A percentile compares a stretch with the other conserved stretches of the same genome.
These are phyloP conservation scores for Phallusia fumigata DNA, from an alignment of 23 tunicate genomes.

Conservation along the genomic window DNA sequence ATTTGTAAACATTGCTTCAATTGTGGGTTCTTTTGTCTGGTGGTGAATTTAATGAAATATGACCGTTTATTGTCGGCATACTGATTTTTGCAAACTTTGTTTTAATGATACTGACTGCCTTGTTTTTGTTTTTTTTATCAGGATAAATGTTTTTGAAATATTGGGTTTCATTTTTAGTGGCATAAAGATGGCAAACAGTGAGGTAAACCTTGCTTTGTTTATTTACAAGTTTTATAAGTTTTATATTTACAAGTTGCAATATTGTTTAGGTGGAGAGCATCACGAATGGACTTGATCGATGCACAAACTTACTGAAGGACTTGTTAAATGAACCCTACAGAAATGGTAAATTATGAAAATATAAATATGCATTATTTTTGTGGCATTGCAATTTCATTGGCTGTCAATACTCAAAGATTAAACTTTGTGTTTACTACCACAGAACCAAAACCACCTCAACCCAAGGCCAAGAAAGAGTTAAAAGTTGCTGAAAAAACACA, in stretches of 20 bases:
- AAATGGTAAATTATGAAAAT: constrained; percentile 1
- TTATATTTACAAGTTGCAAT: not conserved
- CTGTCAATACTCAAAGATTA: too few species aligned
- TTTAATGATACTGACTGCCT: not conserved
- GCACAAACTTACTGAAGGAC: constrained; percentile 46
- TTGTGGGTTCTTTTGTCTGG: too few species aligned
- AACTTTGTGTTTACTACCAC: too few species aligned
- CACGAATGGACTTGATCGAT: constrained; percentile 23
- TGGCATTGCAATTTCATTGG: too few species aligned
- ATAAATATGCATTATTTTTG: not conserved
- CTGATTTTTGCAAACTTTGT: not conserved
- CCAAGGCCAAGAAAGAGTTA: not conserved
- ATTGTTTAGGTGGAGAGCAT: constrained; percentile 22
- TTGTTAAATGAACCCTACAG: constrained; percentile 32
- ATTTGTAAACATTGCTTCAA: constrained; percentile 1
- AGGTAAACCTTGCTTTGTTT: not conserved
- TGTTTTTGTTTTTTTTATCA: constrained; percentile 2
- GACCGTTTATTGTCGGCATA: too few species aligned
- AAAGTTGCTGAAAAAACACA: not conserved
- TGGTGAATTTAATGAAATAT: too few species aligned
- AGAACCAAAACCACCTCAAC: not conserved
- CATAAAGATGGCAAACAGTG: constrained; percentile 5
- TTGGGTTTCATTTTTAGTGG: not conserved
- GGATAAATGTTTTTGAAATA: not conserved
- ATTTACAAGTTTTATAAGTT: not conserved